Percentiles rank a stretch among this genome's conserved stretches.
Conservation (phyloP, 2,113 vertebrate genomes). For the Melanocharis versteri region DNA sequence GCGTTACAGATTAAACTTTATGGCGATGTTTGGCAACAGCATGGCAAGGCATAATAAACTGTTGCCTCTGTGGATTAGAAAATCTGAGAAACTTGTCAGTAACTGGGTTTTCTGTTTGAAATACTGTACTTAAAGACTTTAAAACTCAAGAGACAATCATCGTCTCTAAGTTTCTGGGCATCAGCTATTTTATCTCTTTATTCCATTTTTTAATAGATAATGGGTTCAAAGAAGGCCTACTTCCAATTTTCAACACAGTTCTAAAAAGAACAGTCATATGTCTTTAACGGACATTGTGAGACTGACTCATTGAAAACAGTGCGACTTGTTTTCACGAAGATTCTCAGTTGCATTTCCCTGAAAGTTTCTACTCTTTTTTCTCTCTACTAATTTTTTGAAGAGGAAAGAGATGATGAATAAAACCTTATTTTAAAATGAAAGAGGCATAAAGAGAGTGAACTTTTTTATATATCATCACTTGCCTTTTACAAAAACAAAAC, state of each 20-base stretch:
- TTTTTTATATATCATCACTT: neutral
- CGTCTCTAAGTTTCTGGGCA: neutral
- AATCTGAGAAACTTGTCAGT: neutral
- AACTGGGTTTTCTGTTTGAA: neutral
- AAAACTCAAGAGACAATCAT: neutral
- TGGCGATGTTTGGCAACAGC: neutral
- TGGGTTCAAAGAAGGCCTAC: neutral
- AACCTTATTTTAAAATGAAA: neutral
- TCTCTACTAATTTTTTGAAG: neutral
- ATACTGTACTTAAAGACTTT: neutral
- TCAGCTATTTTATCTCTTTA: neutral
- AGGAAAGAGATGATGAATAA: neutral
- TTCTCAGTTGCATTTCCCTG: neutral
- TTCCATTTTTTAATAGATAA: constrained; percentile 33
- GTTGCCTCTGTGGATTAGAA: neutral
- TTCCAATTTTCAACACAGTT: neutral
- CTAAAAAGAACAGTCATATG: neutral
- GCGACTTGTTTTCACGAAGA: neutral
- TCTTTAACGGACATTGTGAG: neutral
- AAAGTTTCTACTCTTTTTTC: neutral
- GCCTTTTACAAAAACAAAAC: neutral
- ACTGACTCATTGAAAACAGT: neutral
- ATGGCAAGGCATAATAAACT: neutral
- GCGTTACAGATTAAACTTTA: neutral
- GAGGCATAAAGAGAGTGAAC: neutral